These are phyloP conservation scores for Hypothenemus hampei DNA, from an alignment of 1,140 invertebrate species.

Conservation along the genomic window DNA sequence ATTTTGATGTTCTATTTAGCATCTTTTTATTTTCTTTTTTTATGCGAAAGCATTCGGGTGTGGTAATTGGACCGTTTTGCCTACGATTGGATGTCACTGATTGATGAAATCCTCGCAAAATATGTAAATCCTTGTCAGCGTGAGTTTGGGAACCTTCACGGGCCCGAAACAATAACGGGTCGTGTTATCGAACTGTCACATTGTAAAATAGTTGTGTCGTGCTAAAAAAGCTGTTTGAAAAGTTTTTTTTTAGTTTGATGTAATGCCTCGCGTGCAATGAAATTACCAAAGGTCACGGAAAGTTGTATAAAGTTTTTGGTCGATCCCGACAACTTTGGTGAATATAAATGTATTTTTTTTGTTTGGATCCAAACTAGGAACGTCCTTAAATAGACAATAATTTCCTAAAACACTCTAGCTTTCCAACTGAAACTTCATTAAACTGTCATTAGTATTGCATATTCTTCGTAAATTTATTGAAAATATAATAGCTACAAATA, in stretches of 20 bases:
- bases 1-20: conserved; percentile 30
- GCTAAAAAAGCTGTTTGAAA: conserved; percentile 2
- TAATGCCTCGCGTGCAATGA: conserved; percentile 9
- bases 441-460: too few species aligned
- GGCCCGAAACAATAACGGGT: too few species aligned
- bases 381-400: too few species aligned
- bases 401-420: too few species aligned
- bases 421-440: too few species aligned
- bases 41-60: neutral
- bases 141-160: conserved; percentile 12
- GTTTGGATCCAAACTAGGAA: too few species aligned
- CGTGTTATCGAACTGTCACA: conserved; percentile 5
- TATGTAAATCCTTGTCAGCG: conserved; percentile 11
- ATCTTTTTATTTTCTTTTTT: conserved; percentile 18
- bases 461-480: too few species aligned
- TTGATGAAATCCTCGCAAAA: conserved; percentile 3
- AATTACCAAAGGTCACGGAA: conserved; percentile 7
- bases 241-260: conserved; percentile 1
- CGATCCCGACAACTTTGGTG: too few species aligned
- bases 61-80: neutral
- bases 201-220: conserved; percentile 11
- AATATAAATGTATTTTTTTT: too few species aligned
- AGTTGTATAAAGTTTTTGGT: neutral
- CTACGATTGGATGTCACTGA: conserved; percentile 11
- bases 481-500: too few species aligned